A percentile compares a stretch with the other conserved stretches of the same genome.
These are phyloP conservation scores for Genyomyrus donnyi DNA, from an alignment of 2,113 vertebrate species.

Conservation along the genomic window DNA sequence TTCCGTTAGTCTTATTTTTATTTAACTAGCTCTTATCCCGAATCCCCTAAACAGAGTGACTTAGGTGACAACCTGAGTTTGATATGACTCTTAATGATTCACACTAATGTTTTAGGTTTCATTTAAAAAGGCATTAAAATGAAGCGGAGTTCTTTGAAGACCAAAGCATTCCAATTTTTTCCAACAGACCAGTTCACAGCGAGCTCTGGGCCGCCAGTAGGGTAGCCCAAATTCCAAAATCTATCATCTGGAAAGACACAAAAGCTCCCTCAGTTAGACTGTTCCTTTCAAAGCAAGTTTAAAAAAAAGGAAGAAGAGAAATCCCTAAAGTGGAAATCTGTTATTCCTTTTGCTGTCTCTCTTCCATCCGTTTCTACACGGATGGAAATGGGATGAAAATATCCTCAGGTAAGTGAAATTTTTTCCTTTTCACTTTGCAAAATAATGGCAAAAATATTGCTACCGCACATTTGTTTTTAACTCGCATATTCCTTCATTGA, in stretches of 20 bases:
- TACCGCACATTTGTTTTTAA: slow-evolving; percentile 75
- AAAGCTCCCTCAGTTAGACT: slow-evolving; percentile 85
- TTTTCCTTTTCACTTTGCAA: slow-evolving; percentile 61
- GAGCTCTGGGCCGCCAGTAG: slow-evolving; percentile 91
- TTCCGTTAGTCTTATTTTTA: background rate
- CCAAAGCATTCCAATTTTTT: slow-evolving; percentile 95
- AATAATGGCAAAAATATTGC: slow-evolving; percentile 77
- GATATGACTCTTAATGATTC: slow-evolving; percentile 50
- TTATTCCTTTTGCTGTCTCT: slow-evolving; percentile 60
- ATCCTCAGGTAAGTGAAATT: slow-evolving; percentile 72
- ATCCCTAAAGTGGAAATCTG: slow-evolving; percentile 79
- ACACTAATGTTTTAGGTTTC: slow-evolving; percentile 1
- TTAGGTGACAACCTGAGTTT: slow-evolving; percentile 55
- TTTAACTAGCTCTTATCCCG: background rate
- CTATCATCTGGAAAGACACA: slow-evolving; percentile 99
- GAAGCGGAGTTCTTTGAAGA: slow-evolving; percentile 98
- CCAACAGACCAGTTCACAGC: slow-evolving; percentile 99
- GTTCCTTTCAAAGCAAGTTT: slow-evolving; percentile 69
- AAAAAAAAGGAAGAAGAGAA: slow-evolving; percentile 37
- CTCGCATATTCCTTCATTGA: slow-evolving; percentile 88
- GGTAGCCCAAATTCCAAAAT: slow-evolving; percentile 98
- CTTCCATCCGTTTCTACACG: slow-evolving; percentile 46
- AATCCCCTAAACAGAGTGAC: slow-evolving; percentile 41
- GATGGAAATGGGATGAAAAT: slow-evolving; percentile 70
- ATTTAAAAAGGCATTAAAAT: slow-evolving; percentile 80